A percentile compares a stretch with the other conserved stretches of the same genome.
Evolutionary conservation across 2,888 invertebrate species (phyloP).

Genomic region (Muschampia plurimacula): DNA sequence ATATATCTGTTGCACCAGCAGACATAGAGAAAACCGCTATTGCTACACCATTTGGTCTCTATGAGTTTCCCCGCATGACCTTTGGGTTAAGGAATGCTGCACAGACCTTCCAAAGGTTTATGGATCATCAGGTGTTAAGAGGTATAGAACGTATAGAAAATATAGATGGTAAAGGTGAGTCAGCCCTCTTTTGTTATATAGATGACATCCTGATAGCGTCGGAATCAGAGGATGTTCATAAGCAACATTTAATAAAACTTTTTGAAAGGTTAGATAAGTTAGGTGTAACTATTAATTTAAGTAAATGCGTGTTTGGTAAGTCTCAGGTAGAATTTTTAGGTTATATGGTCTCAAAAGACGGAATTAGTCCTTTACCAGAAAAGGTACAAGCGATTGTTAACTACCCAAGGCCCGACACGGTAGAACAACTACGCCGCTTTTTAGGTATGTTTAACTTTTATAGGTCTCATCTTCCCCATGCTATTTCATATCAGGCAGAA

Average conservation of each 20-base stretch:
- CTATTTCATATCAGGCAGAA: too few relatives aligned
- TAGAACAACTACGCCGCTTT: too few relatives aligned
- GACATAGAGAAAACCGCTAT: too few relatives aligned
- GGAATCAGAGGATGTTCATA: conserved; percentile 41
- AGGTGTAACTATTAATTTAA: conserved; percentile 5
- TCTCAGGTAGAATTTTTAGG: conserved; percentile 3
- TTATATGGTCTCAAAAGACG: background rate
- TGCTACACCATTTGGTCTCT: too few relatives aligned
- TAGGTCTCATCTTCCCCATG: too few relatives aligned
- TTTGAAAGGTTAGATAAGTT: conserved; percentile 39
- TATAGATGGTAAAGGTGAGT: background rate
- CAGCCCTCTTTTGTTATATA: conserved; percentile 9
- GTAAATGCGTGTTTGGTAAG: background rate
- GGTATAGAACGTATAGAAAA: background rate
- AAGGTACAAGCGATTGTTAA: too few relatives aligned
- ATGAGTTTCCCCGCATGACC: conserved; percentile 38
- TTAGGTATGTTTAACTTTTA: too few relatives aligned
- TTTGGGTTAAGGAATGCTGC: conserved; percentile 42
- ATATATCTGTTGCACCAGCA: too few relatives aligned
- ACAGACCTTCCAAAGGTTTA: conserved; percentile 33
- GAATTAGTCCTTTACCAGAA: too few relatives aligned
- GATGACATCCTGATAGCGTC: conserved; percentile 1
- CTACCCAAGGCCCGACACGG: too few relatives aligned
- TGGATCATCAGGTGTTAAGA: conserved; percentile 2
- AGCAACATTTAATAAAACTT: conserved; percentile 36